A percentile compares a stretch with the other conserved stretches of the same genome.
phyloP scores from a whole-genome alignment of 1,140 invertebrate species.

The Brachionus paranguensis region DNA sequence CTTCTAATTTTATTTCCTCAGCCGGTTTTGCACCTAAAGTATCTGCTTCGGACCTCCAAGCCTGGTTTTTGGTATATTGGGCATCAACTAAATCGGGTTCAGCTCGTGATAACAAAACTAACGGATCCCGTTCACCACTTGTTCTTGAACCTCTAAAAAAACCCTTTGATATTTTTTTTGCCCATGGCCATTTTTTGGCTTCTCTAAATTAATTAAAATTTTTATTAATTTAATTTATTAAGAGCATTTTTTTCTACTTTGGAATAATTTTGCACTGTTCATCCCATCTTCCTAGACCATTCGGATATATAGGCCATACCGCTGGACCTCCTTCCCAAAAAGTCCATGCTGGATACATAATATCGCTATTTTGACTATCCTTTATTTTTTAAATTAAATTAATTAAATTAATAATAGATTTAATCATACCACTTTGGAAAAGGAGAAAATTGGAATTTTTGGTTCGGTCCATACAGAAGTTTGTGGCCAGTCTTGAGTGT shows the following conservation, averaged over 20 bases:
- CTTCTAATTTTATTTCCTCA: slow-evolving; percentile 76
- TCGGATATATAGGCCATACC: slow-evolving; percentile 77
- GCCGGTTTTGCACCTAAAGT: slow-evolving; percentile 76
- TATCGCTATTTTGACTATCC: slow-evolving; percentile 74
- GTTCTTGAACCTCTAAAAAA: slow-evolving; percentile 93
- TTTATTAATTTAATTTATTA: not conserved
- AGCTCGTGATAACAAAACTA: slow-evolving; percentile 76
- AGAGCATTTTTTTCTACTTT: slow-evolving; percentile 47
- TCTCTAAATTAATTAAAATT: slow-evolving; percentile 47
- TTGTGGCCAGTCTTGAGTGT: slow-evolving; percentile 87
- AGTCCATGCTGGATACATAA: slow-evolving; percentile 92
- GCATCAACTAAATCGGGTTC: slow-evolving; percentile 77
- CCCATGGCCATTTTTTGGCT: slow-evolving; percentile 68
- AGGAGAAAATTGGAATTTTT: slow-evolving; percentile 77
- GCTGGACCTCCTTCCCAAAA: slow-evolving; percentile 97
- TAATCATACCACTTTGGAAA: slow-evolving; percentile 67
- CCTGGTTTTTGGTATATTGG: slow-evolving; percentile 94
- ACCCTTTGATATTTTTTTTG: slow-evolving; percentile 66
- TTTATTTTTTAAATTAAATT: not conserved
- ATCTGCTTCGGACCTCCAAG: slow-evolving; percentile 84
- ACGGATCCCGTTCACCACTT: slow-evolving; percentile 75
- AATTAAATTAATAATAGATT: not conserved
- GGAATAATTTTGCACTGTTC: slow-evolving; percentile 67
- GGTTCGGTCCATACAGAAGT: slow-evolving; percentile 62
- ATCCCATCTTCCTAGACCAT: slow-evolving; percentile 87